Base-by-base conservation (phyloP, 2,113 vertebrate genomes). In the Neodon shergylaensis region DNA sequence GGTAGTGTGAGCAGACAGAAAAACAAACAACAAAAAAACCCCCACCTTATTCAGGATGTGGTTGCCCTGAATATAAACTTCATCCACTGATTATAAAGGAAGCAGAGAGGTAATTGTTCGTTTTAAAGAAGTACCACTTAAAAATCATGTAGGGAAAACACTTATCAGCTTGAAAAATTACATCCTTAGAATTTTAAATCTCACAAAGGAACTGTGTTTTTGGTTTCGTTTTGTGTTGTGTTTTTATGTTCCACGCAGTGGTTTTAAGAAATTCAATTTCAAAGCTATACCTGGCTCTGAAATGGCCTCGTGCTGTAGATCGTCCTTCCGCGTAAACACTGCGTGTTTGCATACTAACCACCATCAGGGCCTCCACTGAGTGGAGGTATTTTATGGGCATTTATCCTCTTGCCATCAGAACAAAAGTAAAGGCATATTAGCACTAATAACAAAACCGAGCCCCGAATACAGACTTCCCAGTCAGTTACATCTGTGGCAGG, bases 401-500 rank as follows among this genome's bases (percentile, higher is more conserved):
- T 97, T 68, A 88, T 97, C 90, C 92, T 97, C 87, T 91, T 54
- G 79, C 95, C 92, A 85, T 96, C 83, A 87, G 74, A 77, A 97
- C 66, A 93, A 78, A 93, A 96, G 95, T 52, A 83, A 39, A 94
- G 73, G 83, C 87, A 10, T 94, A 96, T 98, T 96, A 97, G 93
- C 91, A 92, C 95, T 96, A 97, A 97, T 97, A 97, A 97, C 95
- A 93, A 95, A 97, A 97, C 94, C 91, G 63, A 91, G 94, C 72
- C 95, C 94, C 97, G 97, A 97, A 95, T 94, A 91, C 96, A 97
- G 96, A 88, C 91, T 94, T 97, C 42, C 96, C 84, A 96, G 95
- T 96, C 97, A 96, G 97, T 97, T 88, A 97, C 91, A 97, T 97
- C 97, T 97, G 97, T 96, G 94, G 96, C 96, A 94, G 95, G 95